A percentile compares a stretch with the other conserved stretches of the same genome.
Evolutionary conservation across 2,113 vertebrate species (phyloP).

Genomic region (Ophiodon elongatus): DNA sequence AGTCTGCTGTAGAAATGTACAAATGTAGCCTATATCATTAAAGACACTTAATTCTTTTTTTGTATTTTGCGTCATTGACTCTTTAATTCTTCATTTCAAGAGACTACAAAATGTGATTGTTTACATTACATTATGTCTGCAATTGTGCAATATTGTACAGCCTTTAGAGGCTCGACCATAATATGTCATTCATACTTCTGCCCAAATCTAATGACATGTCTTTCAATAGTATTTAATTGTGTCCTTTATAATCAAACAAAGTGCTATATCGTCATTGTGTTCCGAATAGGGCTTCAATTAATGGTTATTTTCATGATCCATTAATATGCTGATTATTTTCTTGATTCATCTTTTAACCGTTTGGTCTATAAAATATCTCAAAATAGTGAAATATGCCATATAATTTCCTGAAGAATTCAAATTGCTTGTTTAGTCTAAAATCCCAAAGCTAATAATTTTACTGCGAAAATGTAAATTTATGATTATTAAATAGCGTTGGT

Average conservation of each 20-base stretch:
- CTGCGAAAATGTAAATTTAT: too few relatives aligned
- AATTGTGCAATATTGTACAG: background rate
- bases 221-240: background rate
- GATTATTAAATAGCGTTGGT: too few relatives aligned
- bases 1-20: constrained; percentile 84
- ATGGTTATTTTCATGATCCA: background rate
- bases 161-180: background rate
- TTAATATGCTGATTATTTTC: background rate
- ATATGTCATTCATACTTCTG: background rate
- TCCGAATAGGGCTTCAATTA: background rate
- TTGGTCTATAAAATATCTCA: background rate
- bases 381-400: background rate
- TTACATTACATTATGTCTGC: background rate
- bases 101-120: background rate
- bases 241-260: background rate
- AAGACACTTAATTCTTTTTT: constrained; percentile 79
- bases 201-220: background rate
- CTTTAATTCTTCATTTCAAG: background rate
- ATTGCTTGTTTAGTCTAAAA: background rate
- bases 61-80: constrained; percentile 31
- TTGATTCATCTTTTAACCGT: background rate
- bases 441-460: background rate
- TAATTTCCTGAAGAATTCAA: background rate
- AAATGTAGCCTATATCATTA: constrained; percentile 84
- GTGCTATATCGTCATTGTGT: background rate